Conservation (phyloP, 2,113 vertebrate genomes). For the Acrocephalus arundinaceus region DNA sequence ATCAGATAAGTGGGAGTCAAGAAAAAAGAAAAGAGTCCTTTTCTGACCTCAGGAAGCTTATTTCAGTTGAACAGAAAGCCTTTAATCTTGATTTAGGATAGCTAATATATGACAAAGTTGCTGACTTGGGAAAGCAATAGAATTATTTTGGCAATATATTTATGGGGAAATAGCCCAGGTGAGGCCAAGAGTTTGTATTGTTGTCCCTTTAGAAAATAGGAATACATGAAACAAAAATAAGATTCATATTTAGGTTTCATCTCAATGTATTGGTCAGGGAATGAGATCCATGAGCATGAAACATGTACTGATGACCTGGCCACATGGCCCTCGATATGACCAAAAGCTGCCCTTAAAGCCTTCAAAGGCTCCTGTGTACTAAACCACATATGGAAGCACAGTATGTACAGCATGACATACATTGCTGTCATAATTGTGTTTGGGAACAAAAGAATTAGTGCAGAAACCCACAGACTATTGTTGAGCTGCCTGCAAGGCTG, state of each 20-base stretch:
- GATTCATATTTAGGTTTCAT: background rate
- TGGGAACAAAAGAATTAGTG: background rate
- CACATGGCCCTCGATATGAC: background rate
- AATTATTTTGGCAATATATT: background rate
- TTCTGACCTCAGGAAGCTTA: background rate
- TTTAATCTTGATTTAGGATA: background rate
- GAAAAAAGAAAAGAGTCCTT: background rate
- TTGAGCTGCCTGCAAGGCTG: background rate
- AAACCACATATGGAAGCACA: rapidly evolving
- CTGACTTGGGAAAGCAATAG: background rate
- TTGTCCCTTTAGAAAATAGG: background rate
- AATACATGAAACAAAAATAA: background rate
- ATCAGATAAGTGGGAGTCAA: background rate
- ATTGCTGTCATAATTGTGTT: background rate
- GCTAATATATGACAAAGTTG: background rate
- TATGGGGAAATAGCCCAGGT: background rate
- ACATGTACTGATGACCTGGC: background rate
- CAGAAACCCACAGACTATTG: background rate
- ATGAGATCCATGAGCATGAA: background rate
- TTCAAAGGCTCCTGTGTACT: background rate
- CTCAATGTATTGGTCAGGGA: background rate
- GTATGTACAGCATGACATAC: background rate
- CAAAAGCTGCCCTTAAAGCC: background rate
- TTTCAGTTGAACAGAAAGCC: background rate
- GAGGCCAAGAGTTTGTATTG: background rate